These are phyloP conservation scores for Austrolebias charrua DNA, from an alignment of 2,797 vertebrate species.

Conservation along the genomic window DNA sequence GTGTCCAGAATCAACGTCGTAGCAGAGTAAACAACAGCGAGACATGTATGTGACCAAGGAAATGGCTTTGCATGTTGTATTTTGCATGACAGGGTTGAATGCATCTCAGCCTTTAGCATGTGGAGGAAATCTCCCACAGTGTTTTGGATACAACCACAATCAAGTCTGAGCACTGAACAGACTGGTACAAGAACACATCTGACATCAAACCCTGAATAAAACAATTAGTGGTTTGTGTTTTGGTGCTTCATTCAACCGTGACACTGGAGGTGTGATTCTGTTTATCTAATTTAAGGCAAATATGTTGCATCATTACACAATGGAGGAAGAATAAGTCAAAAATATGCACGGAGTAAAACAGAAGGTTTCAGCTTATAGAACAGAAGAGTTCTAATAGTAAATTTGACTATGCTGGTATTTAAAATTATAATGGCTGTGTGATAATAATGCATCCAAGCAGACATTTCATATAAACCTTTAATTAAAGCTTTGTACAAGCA, in stretches of 20 bases:
- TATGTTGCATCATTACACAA: background rate
- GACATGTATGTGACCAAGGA: slow-evolving; percentile 18
- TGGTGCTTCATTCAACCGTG: background rate
- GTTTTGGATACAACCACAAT: slow-evolving; percentile 8
- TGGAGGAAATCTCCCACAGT: slow-evolving; percentile 14
- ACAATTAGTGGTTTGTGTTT: background rate
- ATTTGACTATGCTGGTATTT: no score
- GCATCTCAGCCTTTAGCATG: slow-evolving; percentile 7
- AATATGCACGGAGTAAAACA: no score
- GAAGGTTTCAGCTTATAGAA: no score
- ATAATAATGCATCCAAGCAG: background rate
- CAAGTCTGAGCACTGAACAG: background rate
- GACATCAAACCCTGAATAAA: background rate
- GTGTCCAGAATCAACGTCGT: background rate
- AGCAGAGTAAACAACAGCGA: background rate
- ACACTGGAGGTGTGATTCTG: background rate
- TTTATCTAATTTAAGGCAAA: background rate
- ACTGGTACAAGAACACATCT: background rate
- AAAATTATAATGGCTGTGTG: no score
- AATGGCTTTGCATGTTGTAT: slow-evolving; percentile 73
- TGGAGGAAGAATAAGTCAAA: background rate
- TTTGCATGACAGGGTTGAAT: slow-evolving; percentile 64
- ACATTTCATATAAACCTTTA: background rate
- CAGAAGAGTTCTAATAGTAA: no score
- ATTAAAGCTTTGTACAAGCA: background rate